Evolutionary conservation across 2,888 invertebrate species (phyloP).

Genomic region (Cryptocephalus primarius): DNA sequence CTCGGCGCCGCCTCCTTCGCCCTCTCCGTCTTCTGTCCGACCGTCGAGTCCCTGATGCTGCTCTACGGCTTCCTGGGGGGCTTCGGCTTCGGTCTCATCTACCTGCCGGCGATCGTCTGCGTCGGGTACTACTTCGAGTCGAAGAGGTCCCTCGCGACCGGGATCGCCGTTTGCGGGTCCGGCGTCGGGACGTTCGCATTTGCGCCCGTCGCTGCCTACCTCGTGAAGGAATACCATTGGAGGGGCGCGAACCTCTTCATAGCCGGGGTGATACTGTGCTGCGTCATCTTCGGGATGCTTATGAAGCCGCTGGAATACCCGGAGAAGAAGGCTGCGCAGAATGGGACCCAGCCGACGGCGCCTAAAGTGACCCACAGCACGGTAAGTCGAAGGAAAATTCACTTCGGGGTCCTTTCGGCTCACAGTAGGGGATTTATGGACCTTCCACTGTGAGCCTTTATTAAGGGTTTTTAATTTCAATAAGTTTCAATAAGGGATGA

Average conservation of each 20-base stretch:
- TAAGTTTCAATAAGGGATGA: no score
- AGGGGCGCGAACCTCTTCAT: slow-evolving; percentile 76
- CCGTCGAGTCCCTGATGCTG: slow-evolving; percentile 80
- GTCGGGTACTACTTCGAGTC: slow-evolving; percentile 97
- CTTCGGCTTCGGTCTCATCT: slow-evolving; percentile 38
- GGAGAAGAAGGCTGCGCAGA: slow-evolving; percentile 66
- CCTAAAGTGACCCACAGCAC: slow-evolving; percentile 60
- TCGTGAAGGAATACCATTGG: slow-evolving; percentile 76
- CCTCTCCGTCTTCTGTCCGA: slow-evolving; percentile 72
- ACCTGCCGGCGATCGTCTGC: slow-evolving; percentile 87
- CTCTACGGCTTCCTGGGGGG: slow-evolving; percentile 62
- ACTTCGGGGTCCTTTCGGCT: no score
- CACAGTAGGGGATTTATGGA: no score
- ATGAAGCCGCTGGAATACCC: slow-evolving; percentile 73
- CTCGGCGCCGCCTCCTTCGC: slow-evolving; percentile 78
- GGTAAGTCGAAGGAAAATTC: background rate
- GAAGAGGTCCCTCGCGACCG: slow-evolving; percentile 86
- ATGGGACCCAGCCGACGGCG: slow-evolving; percentile 61
- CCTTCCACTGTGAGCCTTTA: no score
- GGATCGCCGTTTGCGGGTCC: slow-evolving; percentile 90
- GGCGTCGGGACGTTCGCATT: slow-evolving; percentile 93
- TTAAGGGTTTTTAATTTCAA: no score
- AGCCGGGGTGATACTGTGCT: slow-evolving; percentile 81
- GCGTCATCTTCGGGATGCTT: slow-evolving; percentile 76
- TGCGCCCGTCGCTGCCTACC: slow-evolving; percentile 74